phyloP scores from a whole-genome alignment of 1,140 invertebrate genomes.

The Temnothorax curvispinosus region DNA sequence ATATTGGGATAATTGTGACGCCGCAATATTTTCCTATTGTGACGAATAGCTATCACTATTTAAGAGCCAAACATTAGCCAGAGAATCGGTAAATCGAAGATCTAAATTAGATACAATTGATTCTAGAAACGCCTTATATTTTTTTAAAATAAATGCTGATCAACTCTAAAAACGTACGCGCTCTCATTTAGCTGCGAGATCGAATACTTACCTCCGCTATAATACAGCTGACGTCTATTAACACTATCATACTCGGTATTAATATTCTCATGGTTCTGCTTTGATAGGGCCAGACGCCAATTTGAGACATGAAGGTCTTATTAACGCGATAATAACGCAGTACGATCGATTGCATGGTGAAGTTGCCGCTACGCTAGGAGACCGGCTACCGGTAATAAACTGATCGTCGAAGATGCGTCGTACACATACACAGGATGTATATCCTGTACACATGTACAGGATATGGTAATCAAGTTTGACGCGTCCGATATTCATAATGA shows the following conservation, averaged over 20 bases:
- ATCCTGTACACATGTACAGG: not conserved
- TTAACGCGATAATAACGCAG: not conserved
- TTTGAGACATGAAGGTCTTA: not conserved
- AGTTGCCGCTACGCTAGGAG: not conserved
- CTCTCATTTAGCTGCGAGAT: not conserved
- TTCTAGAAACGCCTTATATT: not conserved
- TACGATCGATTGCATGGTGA: not conserved
- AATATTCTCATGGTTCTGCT: not conserved
- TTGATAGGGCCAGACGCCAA: conserved; percentile 11
- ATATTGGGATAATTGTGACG: not conserved
- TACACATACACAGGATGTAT: not conserved
- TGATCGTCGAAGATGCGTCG: not conserved
- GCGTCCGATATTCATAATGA: not conserved
- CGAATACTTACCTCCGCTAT: not conserved
- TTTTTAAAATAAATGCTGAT: not conserved
- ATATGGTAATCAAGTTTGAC: not conserved
- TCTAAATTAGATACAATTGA: not conserved
- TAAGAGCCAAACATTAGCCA: not conserved
- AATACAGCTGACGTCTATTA: not conserved
- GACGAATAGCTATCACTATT: not conserved
- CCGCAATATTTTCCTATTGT: not conserved
- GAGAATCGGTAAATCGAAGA: not conserved
- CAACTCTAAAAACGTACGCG: not conserved
- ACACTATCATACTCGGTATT: not conserved
- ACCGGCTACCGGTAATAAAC: not conserved